Percentiles rank a stretch among this genome's conserved stretches.
Conservation (phyloP, 2,797 vertebrate species). For the Pygocentrus nattereri region DNA sequence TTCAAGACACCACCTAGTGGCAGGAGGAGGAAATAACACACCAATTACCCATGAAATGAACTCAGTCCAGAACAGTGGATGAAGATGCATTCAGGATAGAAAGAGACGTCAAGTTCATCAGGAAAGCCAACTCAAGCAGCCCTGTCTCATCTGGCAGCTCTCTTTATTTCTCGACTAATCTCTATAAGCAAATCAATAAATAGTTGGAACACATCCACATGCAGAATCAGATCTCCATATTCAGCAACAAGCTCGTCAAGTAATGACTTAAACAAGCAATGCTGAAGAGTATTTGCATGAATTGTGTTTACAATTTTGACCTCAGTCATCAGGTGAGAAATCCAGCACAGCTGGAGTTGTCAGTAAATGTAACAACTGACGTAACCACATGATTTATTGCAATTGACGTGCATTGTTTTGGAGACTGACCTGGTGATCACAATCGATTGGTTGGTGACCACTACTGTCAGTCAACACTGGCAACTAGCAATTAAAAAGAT, state of each 20-base stretch:
- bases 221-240: slow-evolving; percentile 11
- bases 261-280: slow-evolving; percentile 31
- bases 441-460: too few species aligned
- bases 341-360: too few species aligned
- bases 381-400: too few species aligned
- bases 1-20: too few species aligned
- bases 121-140: slow-evolving; percentile 40
- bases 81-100: background rate
- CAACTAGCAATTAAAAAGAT: too few species aligned
- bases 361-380: too few species aligned
- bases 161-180: slow-evolving; percentile 36
- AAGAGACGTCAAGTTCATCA: background rate
- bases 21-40: too few species aligned
- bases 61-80: too few species aligned
- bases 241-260: slow-evolving; percentile 31
- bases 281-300: slow-evolving; percentile 25
- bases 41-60: too few species aligned
- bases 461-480: too few species aligned
- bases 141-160: slow-evolving; percentile 43
- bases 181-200: slow-evolving; percentile 39
- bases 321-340: slow-evolving; percentile 48
- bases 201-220: slow-evolving; percentile 27
- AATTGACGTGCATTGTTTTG: too few species aligned
- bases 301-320: slow-evolving; percentile 48
- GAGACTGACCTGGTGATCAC: too few species aligned